Conservation (phyloP, 2,797 vertebrate genomes). For the Lagorchestes hirsutus region DNA sequence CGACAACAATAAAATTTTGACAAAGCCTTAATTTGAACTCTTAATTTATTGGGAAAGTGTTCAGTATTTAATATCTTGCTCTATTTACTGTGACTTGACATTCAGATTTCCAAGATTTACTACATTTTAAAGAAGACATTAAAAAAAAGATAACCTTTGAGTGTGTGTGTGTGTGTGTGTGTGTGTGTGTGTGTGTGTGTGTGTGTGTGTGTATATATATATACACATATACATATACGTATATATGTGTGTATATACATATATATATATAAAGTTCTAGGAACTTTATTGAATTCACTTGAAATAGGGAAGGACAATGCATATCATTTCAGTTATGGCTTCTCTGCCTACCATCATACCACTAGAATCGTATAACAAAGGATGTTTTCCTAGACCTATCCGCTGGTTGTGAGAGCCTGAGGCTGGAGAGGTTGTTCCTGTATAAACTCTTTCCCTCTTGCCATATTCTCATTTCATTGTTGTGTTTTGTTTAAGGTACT, state of each 20-base stretch:
- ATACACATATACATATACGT: too few species aligned
- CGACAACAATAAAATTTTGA: not conserved
- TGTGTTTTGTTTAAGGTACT: not conserved
- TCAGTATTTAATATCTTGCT: not conserved
- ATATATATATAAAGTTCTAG: not conserved
- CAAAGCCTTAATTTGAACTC: not conserved
- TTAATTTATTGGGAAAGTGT: not conserved
- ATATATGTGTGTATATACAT: too few species aligned
- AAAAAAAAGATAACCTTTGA: not conserved
- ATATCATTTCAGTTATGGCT: not conserved
- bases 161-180: too few species aligned
- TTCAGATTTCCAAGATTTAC: not conserved
- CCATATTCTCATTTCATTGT: not conserved
- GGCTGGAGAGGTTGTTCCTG: not conserved
- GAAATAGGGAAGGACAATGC: constrained; percentile 30
- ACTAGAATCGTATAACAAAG: not conserved
- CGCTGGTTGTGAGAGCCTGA: constrained; percentile 4
- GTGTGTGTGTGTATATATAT: too few species aligned
- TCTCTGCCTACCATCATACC: constrained; percentile 16
- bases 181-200: too few species aligned
- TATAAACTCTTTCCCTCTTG: constrained; percentile 25
- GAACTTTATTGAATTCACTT: constrained; percentile 9
- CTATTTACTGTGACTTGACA: not conserved
- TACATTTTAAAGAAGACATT: constrained; percentile 30
- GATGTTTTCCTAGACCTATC: not conserved